A percentile compares a stretch with the other conserved stretches of the same genome.
phyloP scores from a whole-genome alignment of 2,113 vertebrate genomes.

The Ramphastos sulfuratus region DNA sequence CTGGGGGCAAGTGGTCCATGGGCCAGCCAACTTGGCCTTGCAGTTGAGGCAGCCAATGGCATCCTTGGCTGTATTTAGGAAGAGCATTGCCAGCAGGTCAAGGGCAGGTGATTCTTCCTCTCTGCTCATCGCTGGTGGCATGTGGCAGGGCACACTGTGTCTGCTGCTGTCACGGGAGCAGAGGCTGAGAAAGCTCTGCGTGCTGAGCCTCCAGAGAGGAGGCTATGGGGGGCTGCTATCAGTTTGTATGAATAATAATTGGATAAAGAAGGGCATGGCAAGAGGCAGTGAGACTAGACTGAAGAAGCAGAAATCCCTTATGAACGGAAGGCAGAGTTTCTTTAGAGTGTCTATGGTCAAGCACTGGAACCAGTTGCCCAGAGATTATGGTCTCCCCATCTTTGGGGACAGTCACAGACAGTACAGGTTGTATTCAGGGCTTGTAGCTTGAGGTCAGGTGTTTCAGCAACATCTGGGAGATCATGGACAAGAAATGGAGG shows the following conservation, averaged over 20 bases:
- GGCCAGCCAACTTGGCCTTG: background rate
- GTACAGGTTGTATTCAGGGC: background rate
- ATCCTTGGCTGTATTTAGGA: background rate
- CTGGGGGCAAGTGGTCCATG: background rate
- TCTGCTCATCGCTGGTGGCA: background rate
- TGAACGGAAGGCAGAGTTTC: too few species aligned
- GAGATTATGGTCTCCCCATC: background rate
- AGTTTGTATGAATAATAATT: background rate
- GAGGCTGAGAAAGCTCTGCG: background rate
- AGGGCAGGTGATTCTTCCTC: rapidly evolving
- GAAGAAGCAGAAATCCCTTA: background rate
- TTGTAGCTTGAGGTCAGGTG: background rate
- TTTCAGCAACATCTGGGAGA: background rate
- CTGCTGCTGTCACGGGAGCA: rapidly evolving
- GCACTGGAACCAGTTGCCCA: background rate
- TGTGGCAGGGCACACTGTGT: background rate
- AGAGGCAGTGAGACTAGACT: background rate
- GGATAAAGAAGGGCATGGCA: background rate
- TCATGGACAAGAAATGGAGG: background rate
- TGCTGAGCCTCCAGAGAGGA: background rate
- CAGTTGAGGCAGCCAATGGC: too few species aligned
- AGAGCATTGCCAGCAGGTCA: background rate
- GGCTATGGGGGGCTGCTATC: background rate
- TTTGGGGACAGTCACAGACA: background rate
- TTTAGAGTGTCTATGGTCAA: background rate